Conservation (phyloP, 2,888 invertebrate species). For the Torymus auratus region DNA sequence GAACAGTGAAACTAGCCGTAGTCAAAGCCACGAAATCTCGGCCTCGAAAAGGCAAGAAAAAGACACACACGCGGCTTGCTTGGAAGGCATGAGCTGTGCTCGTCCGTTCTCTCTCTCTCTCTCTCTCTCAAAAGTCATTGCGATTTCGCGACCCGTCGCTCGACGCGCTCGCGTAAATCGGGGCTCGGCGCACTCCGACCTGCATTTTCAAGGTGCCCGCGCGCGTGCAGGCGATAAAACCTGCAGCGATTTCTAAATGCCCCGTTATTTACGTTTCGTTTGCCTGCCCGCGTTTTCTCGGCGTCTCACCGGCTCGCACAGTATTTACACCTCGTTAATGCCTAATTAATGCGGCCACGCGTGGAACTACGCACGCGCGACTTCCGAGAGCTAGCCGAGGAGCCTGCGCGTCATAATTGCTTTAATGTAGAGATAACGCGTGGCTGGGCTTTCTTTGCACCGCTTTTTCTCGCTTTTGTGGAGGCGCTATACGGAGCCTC, state of each 20-base stretch:
- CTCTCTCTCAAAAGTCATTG: slow-evolving; percentile 15
- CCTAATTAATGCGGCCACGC: slow-evolving; percentile 4
- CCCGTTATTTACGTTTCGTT: slow-evolving; percentile 59
- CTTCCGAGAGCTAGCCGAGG: neutral
- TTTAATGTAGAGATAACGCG: slow-evolving; percentile 9
- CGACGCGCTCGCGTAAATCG: slow-evolving; percentile 10
- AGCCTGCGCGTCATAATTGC: neutral
- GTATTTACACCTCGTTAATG: slow-evolving; percentile 27
- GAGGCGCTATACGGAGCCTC: too few species aligned
- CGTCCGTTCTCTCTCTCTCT: neutral
- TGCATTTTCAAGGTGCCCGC: slow-evolving; percentile 51
- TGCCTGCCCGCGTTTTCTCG: neutral
- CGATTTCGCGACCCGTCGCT: slow-evolving; percentile 23
- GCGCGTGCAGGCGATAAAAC: slow-evolving; percentile 30
- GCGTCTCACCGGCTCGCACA: too few species aligned
- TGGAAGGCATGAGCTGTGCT: neutral
- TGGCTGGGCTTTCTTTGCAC: neutral
- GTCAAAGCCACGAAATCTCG: neutral
- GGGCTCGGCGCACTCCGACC: slow-evolving; percentile 29
- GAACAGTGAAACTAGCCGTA: neutral
- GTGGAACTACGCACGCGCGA: neutral
- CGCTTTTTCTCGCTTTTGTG: neutral
- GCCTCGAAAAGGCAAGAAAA: neutral
- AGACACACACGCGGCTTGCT: neutral
- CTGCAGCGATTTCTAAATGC: slow-evolving; percentile 63